These are phyloP conservation scores for Notarius quadriscutis DNA, from an alignment of 2,113 vertebrate species.

Conservation along the genomic window DNA sequence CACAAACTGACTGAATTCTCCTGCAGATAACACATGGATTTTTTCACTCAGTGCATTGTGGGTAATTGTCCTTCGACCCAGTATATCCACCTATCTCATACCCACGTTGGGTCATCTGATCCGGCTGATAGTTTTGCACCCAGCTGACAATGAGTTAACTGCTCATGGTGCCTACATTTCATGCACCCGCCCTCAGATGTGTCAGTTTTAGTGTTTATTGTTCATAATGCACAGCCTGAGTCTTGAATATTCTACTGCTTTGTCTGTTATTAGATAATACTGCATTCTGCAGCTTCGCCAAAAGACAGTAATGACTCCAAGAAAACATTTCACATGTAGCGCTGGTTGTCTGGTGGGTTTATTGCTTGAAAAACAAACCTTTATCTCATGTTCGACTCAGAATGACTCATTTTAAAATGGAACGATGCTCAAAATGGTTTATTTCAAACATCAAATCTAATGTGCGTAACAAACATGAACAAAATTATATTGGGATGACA, in stretches of 20 bases:
- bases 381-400: background rate
- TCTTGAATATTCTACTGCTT: conserved; percentile 16
- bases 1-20: background rate
- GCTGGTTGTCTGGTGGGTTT: background rate
- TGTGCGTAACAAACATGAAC: background rate
- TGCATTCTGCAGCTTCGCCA: conserved; percentile 9
- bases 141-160: background rate
- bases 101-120: conserved; percentile 14
- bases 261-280: conserved; percentile 23
- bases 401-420: background rate
- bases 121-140: conserved; percentile 15
- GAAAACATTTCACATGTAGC: conserved; percentile 5
- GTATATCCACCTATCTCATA: background rate
- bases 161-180: conserved; percentile 23
- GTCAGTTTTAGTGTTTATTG: conserved; percentile 26
- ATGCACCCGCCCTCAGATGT: background rate
- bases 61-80: background rate
- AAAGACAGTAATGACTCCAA: conserved; percentile 12
- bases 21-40: background rate
- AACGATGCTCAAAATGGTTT: background rate
- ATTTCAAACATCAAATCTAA: background rate
- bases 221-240: background rate
- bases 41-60: background rate
- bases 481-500: background rate
- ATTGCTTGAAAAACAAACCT: conserved; percentile 7